Conservation (phyloP, 1,140 invertebrate genomes). For the Drosophila lowei region DNA sequence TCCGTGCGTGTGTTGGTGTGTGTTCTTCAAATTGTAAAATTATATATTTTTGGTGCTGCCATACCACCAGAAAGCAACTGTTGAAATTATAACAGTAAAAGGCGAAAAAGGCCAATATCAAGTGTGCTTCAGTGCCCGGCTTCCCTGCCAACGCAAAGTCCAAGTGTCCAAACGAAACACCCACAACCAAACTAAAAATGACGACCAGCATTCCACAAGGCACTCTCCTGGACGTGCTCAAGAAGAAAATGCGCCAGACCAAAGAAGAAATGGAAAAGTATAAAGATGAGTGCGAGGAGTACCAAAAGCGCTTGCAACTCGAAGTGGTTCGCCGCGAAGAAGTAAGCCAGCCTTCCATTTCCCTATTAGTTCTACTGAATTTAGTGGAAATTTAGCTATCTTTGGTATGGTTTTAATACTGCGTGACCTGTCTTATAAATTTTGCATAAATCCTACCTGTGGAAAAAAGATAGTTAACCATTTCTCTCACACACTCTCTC, state of each 20-base stretch:
- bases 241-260: constrained; percentile 99
- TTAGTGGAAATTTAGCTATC: constrained; percentile 34
- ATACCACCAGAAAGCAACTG: constrained; percentile 22
- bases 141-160: constrained; percentile 30
- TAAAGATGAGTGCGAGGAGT: constrained; percentile 97
- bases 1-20: constrained; percentile 55
- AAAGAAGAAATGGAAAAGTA: constrained; percentile 99
- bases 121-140: constrained; percentile 57
- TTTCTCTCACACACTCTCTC: constrained; percentile 45
- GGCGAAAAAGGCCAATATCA: constrained; percentile 38
- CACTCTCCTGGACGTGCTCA: constrained; percentile 96
- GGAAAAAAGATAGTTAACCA: constrained; percentile 42
- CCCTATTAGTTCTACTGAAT: constrained; percentile 10
- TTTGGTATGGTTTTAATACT: constrained; percentile 41
- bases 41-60: constrained; percentile 54
- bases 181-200: constrained; percentile 86
- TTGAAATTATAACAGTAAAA: constrained; percentile 36
- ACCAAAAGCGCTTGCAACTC: constrained; percentile 93
- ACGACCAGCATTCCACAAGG: constrained; percentile 93
- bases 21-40: constrained; percentile 64
- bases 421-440: constrained; percentile 46
- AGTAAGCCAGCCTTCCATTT: constrained; percentile 87
- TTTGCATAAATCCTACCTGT: constrained; percentile 53
- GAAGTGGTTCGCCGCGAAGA: constrained; percentile 96
- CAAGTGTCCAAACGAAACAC: constrained; percentile 76